A percentile compares a stretch with the other conserved stretches of the same genome.
Evolutionary conservation across 30 jellyfish, hydroid and myxozoan species (phyloP).

Genomic region (Cassiopea andromeda): DNA sequence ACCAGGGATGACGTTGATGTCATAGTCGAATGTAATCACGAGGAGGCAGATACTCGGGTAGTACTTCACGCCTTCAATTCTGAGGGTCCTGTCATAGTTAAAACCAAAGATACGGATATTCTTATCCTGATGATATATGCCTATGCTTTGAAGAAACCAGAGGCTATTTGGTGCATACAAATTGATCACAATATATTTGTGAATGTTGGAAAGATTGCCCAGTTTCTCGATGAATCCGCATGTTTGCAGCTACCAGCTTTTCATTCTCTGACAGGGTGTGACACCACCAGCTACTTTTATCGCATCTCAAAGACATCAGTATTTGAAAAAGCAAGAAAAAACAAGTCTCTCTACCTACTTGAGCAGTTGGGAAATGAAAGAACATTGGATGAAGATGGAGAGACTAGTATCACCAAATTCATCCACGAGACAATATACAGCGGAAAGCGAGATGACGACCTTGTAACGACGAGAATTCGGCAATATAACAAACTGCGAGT

Average conservation of each 20-base stretch:
- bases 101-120: constrained; percentile 59
- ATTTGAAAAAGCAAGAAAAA: constrained; percentile 47
- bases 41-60: constrained; percentile 71
- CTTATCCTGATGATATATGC: constrained; percentile 59
- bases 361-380: constrained; percentile 52
- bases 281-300: constrained; percentile 59
- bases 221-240: constrained; percentile 41
- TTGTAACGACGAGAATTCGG: constrained; percentile 38
- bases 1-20: constrained; percentile 52
- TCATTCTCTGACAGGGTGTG: constrained; percentile 63
- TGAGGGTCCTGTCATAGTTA: constrained; percentile 55
- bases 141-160: constrained; percentile 52
- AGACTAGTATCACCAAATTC: constrained; percentile 21
- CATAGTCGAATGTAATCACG: constrained; percentile 59
- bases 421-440: constrained; percentile 44
- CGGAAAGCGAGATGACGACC: constrained; percentile 52
- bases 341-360: constrained; percentile 43
- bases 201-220: constrained; percentile 47
- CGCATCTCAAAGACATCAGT: constrained; percentile 49
- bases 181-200: constrained; percentile 48
- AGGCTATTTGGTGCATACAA: constrained; percentile 63
- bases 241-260: constrained; percentile 63
- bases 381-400: constrained; percentile 44
- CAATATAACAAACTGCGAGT: constrained; percentile 42
- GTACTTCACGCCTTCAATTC: constrained; percentile 52